phyloP scores from a whole-genome alignment of 1,140 invertebrate genomes.

The Sminthurinus signatus region DNA sequence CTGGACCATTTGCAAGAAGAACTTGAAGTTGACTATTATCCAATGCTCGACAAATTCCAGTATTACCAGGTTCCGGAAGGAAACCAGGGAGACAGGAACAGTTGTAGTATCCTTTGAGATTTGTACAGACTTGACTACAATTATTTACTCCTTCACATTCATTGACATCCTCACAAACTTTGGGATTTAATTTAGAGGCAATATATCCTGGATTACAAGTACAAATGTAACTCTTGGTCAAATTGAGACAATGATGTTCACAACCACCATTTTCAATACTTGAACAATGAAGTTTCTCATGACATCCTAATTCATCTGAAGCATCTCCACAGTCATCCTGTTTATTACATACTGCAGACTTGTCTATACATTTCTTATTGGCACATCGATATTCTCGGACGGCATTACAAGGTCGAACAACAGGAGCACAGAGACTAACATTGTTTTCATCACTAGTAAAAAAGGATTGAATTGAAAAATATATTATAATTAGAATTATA shows the following conservation, averaged over 20 bases:
- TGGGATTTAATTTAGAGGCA: slow-evolving; percentile 58
- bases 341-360: slow-evolving; percentile 73
- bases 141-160: slow-evolving; percentile 77
- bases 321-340: slow-evolving; percentile 49
- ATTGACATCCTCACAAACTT: slow-evolving; percentile 63
- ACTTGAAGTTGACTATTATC: slow-evolving; percentile 44
- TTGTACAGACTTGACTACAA: slow-evolving; percentile 86
- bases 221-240: slow-evolving; percentile 81
- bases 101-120: slow-evolving; percentile 84
- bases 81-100: slow-evolving; percentile 83
- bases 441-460: slow-evolving; percentile 89
- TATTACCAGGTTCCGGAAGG: slow-evolving; percentile 61
- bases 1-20: slow-evolving; percentile 65
- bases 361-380: slow-evolving; percentile 82
- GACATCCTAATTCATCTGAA: slow-evolving; percentile 74
- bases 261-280: slow-evolving; percentile 76
- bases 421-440: slow-evolving; percentile 72
- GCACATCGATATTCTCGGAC: slow-evolving; percentile 67
- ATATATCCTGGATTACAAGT: slow-evolving; percentile 57
- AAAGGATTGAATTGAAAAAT: no score
- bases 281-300: slow-evolving; percentile 60
- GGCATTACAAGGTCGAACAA: slow-evolving; percentile 56
- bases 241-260: slow-evolving; percentile 81
- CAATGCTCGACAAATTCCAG: slow-evolving; percentile 68
- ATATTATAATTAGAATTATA: no score